Base-by-base conservation (phyloP, 2,888 invertebrate species). In the Eustalomyia histrio region DNA sequence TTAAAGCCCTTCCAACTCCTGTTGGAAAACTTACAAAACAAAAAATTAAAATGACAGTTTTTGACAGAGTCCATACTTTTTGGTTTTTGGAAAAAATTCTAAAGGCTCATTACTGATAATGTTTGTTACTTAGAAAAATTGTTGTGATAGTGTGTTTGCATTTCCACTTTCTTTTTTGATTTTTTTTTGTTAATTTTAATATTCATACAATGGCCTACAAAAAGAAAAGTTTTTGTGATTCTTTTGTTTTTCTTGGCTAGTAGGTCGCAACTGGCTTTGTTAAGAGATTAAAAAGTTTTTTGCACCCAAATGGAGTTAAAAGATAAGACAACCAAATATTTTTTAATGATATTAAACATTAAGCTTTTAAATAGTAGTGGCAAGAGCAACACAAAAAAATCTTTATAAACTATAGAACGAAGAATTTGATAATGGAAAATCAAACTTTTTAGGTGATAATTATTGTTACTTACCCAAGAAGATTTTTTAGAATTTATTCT, bases 281-380 rank as follows among this genome's bases (percentile, higher is more conserved):
- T 85, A n/a, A 86, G 85, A 87, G 87, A 88, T 88, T 88, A 88
- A 87, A 88, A 88, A 88, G 86, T 88, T 88, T 87, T 87, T 82
- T 50, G 52, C 71, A 78, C 65, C 69, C 78, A 87, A 88, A 86
- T 86, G 87, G 87, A 88, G 87, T 87, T 87, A 85, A 86, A 80
- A 86, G 88, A 86, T 87, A 87, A 86, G 87, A 75, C 43, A 80
- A 58, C 76, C 63, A 68, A 80, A 68, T 35, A 74, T 78, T 81
- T 47, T n/a, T 81, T 81, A 81, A 78, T 81, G 74, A 75, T 71
- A 81, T 81, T 78, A 81, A 74, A 78, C 69, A 81, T 71, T 81
- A 78, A 78, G 78, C 74, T 57, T 71, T 81, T 78, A 71, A 65
- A 16, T 43, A 69, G 60, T 35, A 10, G 35, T 14, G 53, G 65